A percentile compares a stretch with the other conserved stretches of the same genome.
These are phyloP conservation scores for Oscheius sp. DNA, from an alignment of 2,888 invertebrate species.

Conservation along the genomic window DNA sequence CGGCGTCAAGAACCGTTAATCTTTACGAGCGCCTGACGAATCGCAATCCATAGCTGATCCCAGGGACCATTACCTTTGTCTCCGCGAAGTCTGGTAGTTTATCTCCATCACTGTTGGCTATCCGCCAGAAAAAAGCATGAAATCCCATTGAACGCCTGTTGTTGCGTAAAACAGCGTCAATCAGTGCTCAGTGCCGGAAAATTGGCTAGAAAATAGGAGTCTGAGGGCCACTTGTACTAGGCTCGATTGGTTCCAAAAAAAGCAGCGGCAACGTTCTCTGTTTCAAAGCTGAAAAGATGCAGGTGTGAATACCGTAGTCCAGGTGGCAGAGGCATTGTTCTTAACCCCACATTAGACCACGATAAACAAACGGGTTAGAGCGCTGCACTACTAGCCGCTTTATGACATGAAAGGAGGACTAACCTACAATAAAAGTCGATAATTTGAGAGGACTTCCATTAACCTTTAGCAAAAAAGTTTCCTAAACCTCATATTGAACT, in stretches of 20 bases:
- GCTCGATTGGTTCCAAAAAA: conserved; percentile 8
- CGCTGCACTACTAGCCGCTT: conserved; percentile 20
- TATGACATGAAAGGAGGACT: conserved; percentile 12
- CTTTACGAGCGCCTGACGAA: conserved; percentile 23
- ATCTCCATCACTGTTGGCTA: background rate
- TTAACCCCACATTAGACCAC: conserved; percentile 28
- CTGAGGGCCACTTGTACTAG: conserved; percentile 21
- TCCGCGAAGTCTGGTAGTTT: background rate
- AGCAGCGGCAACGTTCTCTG: background rate
- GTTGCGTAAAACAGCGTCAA: conserved; percentile 26
- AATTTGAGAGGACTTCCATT: background rate
- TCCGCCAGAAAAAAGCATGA: conserved; percentile 15
- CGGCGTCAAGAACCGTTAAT: conserved; percentile 29
- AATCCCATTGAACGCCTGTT: conserved; percentile 23
- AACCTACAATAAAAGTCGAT: background rate
- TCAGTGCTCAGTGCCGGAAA: conserved; percentile 12
- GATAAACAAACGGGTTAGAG: conserved; percentile 27
- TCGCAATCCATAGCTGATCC: conserved; percentile 15
- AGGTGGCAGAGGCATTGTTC: conserved; percentile 30
- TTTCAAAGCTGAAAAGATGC: no score
- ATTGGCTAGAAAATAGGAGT: conserved; percentile 23
- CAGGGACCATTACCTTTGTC: background rate
- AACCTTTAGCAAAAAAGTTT: no score
- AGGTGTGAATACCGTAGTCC: conserved; percentile 28
- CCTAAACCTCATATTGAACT: no score